These are phyloP conservation scores for Poeciliopsis prolifica DNA, from an alignment of 2,113 vertebrate genomes.

Conservation along the genomic window DNA sequence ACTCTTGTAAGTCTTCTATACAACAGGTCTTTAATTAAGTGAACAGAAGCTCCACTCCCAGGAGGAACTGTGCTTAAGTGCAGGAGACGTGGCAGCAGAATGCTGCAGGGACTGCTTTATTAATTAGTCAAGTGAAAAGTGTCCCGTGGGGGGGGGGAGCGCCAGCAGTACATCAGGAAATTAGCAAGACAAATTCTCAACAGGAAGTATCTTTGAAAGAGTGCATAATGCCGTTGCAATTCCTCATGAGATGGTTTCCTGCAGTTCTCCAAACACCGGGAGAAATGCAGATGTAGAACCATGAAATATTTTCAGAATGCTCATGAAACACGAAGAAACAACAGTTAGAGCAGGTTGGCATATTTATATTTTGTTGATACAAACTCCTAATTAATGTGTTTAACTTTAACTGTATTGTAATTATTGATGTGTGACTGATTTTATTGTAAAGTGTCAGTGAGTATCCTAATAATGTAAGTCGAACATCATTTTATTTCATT, in stretches of 20 bases:
- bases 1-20: not conserved
- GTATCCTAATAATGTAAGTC: too few relatives aligned
- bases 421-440: too few relatives aligned
- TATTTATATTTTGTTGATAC: not conserved
- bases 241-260: not conserved
- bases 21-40: conserved; percentile 3
- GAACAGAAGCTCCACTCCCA: not conserved
- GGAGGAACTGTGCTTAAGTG: not conserved
- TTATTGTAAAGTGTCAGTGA: too few relatives aligned
- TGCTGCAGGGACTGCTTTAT: not conserved
- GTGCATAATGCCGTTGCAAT: not conserved
- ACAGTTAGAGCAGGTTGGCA: not conserved
- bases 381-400: not conserved
- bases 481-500: too few relatives aligned
- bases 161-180: conserved; percentile 27
- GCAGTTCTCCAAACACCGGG: conserved; percentile 6
- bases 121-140: conserved; percentile 36
- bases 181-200: conserved; percentile 1
- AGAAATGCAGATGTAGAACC: conserved; percentile 2
- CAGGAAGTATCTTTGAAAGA: conserved; percentile 3
- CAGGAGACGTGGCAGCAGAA: conserved; percentile 5
- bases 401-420: too few relatives aligned
- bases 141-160: not conserved
- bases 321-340: conserved; percentile 44
- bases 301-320: conserved; percentile 7